These are phyloP conservation scores for Synaphobranchus kaupii DNA, from an alignment of 2,797 vertebrate species.

Conservation along the genomic window DNA sequence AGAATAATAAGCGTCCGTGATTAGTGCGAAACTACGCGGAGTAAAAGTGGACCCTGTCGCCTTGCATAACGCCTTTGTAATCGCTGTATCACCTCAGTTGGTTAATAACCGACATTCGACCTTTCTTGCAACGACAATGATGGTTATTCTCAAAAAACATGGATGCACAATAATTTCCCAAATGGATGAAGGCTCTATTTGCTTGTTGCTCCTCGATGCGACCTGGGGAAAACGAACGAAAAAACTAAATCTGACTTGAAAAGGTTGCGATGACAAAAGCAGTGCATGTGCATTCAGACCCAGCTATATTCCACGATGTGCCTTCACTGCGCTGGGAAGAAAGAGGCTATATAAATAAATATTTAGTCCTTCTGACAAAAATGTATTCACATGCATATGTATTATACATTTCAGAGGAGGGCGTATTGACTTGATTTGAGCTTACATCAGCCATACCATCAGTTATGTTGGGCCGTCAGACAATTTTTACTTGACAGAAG, in stretches of 20 bases:
- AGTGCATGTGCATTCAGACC: not conserved
- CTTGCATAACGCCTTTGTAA: constrained; percentile 32
- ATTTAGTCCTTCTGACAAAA: not conserved
- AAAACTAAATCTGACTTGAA: not conserved
- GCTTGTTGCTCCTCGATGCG: not conserved
- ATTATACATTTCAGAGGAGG: not conserved
- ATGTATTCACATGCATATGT: not conserved
- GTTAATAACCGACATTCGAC: not conserved
- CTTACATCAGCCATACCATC: not conserved
- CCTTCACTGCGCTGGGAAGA: not conserved
- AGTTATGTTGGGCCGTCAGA: constrained; percentile 11
- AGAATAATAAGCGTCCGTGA: constrained; percentile 29
- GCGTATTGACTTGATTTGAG: not conserved
- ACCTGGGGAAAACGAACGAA: not conserved
- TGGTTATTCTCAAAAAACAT: not conserved
- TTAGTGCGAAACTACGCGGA: constrained; percentile 32
- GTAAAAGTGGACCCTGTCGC: constrained; percentile 33
- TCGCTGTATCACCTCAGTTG: not conserved
- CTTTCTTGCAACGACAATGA: not conserved
- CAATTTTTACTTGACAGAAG: constrained; percentile 6
- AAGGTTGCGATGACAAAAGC: not conserved
- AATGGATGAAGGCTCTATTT: not conserved
- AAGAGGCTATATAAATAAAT: not conserved
- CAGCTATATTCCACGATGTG: not conserved
- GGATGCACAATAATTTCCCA: not conserved